Evolutionary conservation across 2,113 vertebrate species (phyloP).

Genomic region (Azemiops feae): DNA sequence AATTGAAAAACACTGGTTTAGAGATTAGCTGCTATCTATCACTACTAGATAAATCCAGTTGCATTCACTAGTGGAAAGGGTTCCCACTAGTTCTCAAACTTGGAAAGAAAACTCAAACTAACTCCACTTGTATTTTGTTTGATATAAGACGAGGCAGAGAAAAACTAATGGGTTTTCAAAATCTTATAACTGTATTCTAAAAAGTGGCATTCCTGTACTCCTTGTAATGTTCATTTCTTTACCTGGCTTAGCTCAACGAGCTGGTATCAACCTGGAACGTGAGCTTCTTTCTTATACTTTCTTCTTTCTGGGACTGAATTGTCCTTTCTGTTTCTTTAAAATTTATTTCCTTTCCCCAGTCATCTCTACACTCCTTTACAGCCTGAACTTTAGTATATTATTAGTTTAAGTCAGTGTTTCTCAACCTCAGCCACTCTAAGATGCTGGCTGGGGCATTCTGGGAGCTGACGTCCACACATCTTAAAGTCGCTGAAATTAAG

Average conservation of each 20-base stretch:
- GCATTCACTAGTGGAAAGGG: background rate
- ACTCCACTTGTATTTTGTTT: background rate
- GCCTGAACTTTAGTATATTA: background rate
- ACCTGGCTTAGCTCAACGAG: background rate
- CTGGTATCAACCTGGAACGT: background rate
- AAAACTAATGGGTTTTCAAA: background rate
- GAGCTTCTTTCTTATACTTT: background rate
- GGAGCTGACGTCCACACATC: no score
- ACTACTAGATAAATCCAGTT: background rate
- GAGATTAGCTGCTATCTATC: background rate
- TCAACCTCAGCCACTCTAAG: no score
- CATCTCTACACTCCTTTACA: background rate
- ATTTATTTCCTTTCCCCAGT: background rate
- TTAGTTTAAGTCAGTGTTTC: no score
- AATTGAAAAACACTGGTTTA: no score
- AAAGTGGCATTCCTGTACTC: background rate
- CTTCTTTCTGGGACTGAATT: background rate
- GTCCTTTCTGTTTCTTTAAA: background rate
- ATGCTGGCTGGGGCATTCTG: no score
- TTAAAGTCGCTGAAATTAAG: no score
- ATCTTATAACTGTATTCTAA: background rate
- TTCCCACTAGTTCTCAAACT: background rate
- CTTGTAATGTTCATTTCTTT: background rate
- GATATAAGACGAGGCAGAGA: background rate
- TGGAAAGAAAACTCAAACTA: background rate